Evolutionary conservation across 1,140 invertebrate genomes (phyloP).

Genomic region (Coptotermes formosanus): DNA sequence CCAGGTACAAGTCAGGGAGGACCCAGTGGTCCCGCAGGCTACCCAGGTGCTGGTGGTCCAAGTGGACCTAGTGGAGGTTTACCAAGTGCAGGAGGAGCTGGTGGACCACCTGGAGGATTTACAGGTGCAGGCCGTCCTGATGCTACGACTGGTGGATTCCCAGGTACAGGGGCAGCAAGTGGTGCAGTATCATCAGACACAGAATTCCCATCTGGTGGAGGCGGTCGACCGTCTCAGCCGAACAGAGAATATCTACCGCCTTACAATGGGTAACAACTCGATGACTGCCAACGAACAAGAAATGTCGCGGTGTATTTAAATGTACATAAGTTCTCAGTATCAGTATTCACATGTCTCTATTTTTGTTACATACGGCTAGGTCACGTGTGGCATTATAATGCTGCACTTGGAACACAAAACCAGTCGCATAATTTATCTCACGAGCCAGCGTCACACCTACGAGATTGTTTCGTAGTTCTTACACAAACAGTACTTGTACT

Average conservation of each 20-base stretch:
- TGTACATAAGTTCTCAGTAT: not conserved
- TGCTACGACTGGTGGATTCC: conserved; percentile 32
- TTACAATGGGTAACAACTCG: not conserved
- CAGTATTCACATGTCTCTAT: not conserved
- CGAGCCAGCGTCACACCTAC: no score
- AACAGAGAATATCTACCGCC: conserved; percentile 33
- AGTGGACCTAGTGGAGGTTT: conserved; percentile 32
- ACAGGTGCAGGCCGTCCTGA: conserved; percentile 33
- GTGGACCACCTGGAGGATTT: no score
- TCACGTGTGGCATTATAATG: not conserved
- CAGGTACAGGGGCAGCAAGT: conserved; percentile 31
- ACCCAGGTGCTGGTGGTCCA: conserved; percentile 26
- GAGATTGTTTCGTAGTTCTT: no score
- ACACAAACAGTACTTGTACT: no score
- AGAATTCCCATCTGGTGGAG: not conserved
- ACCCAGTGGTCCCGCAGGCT: conserved; percentile 27
- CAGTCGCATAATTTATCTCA: no score
- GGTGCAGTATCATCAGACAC: not conserved
- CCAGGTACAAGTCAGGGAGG: conserved; percentile 35
- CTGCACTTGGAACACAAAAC: not conserved
- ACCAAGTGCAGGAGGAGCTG: no score
- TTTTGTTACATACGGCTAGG: not conserved
- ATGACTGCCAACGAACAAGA: not conserved
- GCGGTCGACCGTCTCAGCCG: not conserved
- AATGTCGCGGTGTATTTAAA: not conserved